Conservation (phyloP, 2,888 invertebrate genomes). For the Aphodius granarius region DNA sequence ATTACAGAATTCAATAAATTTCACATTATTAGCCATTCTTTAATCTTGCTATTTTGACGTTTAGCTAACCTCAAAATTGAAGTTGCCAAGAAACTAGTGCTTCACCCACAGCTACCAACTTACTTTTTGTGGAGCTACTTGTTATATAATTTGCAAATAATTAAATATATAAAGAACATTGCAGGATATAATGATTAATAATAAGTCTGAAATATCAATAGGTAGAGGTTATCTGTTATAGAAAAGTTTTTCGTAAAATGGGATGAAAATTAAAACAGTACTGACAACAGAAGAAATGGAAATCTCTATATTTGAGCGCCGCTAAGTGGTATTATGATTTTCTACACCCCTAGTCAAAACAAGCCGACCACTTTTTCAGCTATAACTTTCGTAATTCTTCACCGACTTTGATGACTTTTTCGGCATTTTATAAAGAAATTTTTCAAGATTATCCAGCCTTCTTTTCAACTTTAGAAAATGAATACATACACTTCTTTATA, state of each 20-base stretch:
- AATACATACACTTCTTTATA: no score
- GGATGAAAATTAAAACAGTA: not conserved
- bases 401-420: no score
- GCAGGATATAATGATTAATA: no score
- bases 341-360: no score
- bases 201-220: not conserved
- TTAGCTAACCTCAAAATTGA: not conserved
- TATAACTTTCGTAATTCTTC: no score
- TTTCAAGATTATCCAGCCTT: no score
- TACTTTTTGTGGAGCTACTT: not conserved
- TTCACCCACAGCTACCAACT: not conserved
- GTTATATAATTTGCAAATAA: not conserved
- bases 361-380: no score
- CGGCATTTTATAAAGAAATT: no score
- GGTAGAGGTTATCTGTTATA: not conserved
- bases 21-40: slow-evolving; percentile 18
- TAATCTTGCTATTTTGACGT: not conserved
- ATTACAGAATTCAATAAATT: slow-evolving; percentile 24
- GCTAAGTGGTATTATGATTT: not conserved
- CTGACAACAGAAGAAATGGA: not conserved
- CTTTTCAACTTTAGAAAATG: no score
- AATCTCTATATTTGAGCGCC: not conserved
- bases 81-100: not conserved
- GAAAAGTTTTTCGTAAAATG: not conserved
- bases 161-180: no score